Conservation (phyloP, 2,797 vertebrate genomes). For the Acropternis orthonyx region DNA sequence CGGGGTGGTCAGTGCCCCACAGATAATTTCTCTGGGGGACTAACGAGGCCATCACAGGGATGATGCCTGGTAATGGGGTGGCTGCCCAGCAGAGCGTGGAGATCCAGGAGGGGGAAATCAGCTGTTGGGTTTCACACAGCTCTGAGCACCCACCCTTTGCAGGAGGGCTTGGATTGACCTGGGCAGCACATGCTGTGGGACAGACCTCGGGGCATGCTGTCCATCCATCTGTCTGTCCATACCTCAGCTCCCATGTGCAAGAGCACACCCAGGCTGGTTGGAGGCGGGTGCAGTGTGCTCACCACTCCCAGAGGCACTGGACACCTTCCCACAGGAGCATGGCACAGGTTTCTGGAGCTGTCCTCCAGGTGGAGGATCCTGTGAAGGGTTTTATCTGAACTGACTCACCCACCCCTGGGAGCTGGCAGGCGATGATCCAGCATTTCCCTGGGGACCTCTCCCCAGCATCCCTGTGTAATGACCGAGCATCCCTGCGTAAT, state of each 20-base stretch:
- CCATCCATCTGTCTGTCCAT: fast-evolving
- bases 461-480: neutral
- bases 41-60: neutral
- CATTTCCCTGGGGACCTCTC: neutral
- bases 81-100: neutral
- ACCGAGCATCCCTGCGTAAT: neutral
- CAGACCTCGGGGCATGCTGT: fast-evolving
- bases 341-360: neutral
- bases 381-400: neutral
- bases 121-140: fast-evolving
- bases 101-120: neutral
- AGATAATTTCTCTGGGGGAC: neutral
- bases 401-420: neutral
- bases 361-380: neutral
- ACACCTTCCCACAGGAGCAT: neutral
- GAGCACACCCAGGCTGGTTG: neutral
- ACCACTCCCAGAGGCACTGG: neutral
- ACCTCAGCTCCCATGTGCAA: fast-evolving
- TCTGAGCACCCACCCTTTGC: fast-evolving
- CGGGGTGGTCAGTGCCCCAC: fast-evolving
- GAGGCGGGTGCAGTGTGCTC: fast-evolving
- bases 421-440: fast-evolving
- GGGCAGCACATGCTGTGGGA: fast-evolving
- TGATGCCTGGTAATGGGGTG: fast-evolving
- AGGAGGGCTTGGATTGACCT: neutral